phyloP scores from a whole-genome alignment of 2,888 invertebrate genomes.

The Drosophila koepferae region DNA sequence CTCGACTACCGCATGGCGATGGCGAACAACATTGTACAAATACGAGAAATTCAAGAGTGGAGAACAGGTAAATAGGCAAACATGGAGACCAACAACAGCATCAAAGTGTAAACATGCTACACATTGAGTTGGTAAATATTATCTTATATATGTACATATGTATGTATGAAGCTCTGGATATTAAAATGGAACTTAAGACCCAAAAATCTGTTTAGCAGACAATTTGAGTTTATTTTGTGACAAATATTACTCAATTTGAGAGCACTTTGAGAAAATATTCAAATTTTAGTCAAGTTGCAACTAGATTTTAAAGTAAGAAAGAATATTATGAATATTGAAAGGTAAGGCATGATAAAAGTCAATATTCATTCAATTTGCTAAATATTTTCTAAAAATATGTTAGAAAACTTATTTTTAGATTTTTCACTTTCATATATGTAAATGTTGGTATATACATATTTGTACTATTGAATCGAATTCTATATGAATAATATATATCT shows the following conservation, averaged over 20 bases:
- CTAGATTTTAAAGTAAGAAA: neutral
- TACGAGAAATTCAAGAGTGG: slow-evolving; percentile 44
- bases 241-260: neutral
- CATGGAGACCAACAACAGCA: slow-evolving; percentile 28
- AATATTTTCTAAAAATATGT: neutral
- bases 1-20: slow-evolving; percentile 55
- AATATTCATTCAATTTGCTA: no score
- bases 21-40: slow-evolving; percentile 70
- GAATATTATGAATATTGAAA: neutral
- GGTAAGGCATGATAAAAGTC: neutral
- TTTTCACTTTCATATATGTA: no score
- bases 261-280: neutral
- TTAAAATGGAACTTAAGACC: neutral
- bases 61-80: slow-evolving; percentile 48
- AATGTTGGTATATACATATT: no score
- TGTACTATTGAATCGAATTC: no score
- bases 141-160: slow-evolving; percentile 19
- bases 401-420: no score
- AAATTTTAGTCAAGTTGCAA: neutral
- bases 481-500: no score
- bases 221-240: slow-evolving; percentile 3
- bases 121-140: slow-evolving; percentile 37
- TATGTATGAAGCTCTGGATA: slow-evolving; percentile 4
- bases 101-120: slow-evolving; percentile 61
- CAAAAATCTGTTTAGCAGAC: slow-evolving; percentile 7